Evolutionary conservation across 2,888 invertebrate genomes (phyloP).

Genomic region (Conomelus anceps): DNA sequence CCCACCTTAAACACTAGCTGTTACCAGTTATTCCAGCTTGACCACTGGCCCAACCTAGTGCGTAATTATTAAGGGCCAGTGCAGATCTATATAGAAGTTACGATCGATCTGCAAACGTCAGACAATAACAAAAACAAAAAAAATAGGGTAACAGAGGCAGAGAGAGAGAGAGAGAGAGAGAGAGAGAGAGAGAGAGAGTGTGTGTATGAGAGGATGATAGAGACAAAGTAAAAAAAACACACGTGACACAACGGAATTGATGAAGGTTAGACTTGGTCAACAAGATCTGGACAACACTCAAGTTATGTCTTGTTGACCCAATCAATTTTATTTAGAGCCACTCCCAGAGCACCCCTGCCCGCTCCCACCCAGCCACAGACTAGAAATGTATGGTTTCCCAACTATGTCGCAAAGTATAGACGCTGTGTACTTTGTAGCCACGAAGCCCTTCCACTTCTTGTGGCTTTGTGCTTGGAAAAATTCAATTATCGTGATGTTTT

Average conservation of each 20-base stretch:
- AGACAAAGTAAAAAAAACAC: neutral
- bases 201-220: no score
- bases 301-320: neutral
- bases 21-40: no score
- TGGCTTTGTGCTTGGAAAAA: neutral
- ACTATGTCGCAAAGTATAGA: no score
- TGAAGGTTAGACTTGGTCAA: neutral
- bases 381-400: neutral
- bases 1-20: no score
- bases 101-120: no score
- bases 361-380: neutral
- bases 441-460: neutral
- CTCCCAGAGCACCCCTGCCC: neutral
- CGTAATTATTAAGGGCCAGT: no score
- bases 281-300: neutral
- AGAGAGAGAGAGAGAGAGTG: neutral
- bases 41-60: no score
- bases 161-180: neutral
- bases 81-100: no score
- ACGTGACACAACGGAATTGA: neutral
- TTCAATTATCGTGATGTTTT: neutral
- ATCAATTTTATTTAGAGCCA: neutral
- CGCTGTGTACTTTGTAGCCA: neutral
- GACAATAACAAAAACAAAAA: neutral
- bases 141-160: neutral